Evolutionary conservation across 2,888 invertebrate species (phyloP).

Genomic region (Lysandra bellargus): DNA sequence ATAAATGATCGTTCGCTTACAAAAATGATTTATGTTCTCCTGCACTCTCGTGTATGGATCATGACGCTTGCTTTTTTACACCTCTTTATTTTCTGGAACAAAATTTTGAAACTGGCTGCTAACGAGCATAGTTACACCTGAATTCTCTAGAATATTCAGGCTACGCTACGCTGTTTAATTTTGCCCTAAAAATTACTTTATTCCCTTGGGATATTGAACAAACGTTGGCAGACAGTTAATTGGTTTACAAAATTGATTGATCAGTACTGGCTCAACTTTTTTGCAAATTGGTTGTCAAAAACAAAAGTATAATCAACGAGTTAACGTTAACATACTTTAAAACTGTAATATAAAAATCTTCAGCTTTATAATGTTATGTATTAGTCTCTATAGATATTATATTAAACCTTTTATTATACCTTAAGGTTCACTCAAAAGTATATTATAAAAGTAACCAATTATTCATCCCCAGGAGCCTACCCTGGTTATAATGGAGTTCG

Average conservation of each 20-base stretch:
- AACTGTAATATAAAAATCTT: too few relatives aligned
- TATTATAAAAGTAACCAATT: too few relatives aligned
- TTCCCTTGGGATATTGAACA: neutral
- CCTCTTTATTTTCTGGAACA: neutral
- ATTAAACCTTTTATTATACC: too few relatives aligned
- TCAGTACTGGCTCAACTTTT: too few relatives aligned
- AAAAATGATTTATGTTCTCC: neutral
- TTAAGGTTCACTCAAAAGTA: too few relatives aligned
- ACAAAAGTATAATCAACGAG: neutral
- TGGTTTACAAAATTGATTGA: neutral
- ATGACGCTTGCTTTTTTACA: neutral
- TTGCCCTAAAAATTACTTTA: neutral
- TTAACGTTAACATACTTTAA: too few relatives aligned
- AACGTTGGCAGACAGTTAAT: neutral
- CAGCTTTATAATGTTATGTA: too few relatives aligned
- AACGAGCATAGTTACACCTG: neutral
- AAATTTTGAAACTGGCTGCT: neutral
- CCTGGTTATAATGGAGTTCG: constrained; percentile 95
- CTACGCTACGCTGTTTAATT: neutral
- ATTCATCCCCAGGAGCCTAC: constrained; percentile 84
- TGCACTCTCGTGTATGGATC: neutral
- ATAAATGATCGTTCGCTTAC: neutral
- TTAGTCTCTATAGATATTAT: too few relatives aligned
- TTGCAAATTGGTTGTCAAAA: neutral
- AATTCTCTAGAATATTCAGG: neutral